A percentile compares a stretch with the other conserved stretches of the same genome.
Conservation (phyloP, 2,888 invertebrate species). For the Drosophila mimica region DNA sequence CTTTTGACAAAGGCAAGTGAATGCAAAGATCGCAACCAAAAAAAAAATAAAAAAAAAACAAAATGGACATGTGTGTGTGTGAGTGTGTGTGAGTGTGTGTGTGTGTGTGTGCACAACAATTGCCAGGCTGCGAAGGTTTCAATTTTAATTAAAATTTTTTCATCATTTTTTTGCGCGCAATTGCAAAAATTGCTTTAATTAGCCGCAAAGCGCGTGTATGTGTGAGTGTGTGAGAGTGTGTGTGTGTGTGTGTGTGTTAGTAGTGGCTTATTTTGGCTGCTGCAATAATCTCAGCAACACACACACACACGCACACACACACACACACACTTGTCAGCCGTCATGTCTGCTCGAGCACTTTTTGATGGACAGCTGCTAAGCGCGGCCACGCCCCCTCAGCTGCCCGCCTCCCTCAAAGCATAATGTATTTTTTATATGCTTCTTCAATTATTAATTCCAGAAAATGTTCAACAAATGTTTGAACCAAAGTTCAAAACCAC, state of each 20-base stretch:
- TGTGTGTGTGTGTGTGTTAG: slow-evolving; percentile 29
- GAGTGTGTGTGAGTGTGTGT: slow-evolving; percentile 31
- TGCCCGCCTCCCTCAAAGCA: slow-evolving; percentile 1
- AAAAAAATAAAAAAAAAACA: neutral
- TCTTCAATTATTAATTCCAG: neutral
- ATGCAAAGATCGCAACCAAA: slow-evolving; percentile 60
- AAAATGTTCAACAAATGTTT: neutral
- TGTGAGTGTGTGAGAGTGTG: slow-evolving; percentile 4
- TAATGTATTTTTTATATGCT: neutral
- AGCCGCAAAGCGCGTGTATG: slow-evolving; percentile 29
- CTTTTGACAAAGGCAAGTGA: slow-evolving; percentile 73
- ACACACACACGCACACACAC: slow-evolving; percentile 6
- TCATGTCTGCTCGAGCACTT: slow-evolving; percentile 23
- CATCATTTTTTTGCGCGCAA: slow-evolving; percentile 39
- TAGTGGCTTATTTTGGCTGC: slow-evolving; percentile 9
- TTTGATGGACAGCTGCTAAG: slow-evolving; percentile 51
- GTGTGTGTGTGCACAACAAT: slow-evolving; percentile 42
- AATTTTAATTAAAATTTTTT: slow-evolving; percentile 56
- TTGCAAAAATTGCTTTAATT: slow-evolving; percentile 71
- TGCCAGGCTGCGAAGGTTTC: slow-evolving; percentile 61
- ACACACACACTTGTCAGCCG: slow-evolving; percentile 15
- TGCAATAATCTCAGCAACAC: slow-evolving; percentile 59
- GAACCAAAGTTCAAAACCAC: neutral
- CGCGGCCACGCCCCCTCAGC: slow-evolving; percentile 19
- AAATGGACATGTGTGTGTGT: slow-evolving; percentile 18